Base-by-base conservation (phyloP, 2,113 vertebrate species). In the Bungarus multicinctus region DNA sequence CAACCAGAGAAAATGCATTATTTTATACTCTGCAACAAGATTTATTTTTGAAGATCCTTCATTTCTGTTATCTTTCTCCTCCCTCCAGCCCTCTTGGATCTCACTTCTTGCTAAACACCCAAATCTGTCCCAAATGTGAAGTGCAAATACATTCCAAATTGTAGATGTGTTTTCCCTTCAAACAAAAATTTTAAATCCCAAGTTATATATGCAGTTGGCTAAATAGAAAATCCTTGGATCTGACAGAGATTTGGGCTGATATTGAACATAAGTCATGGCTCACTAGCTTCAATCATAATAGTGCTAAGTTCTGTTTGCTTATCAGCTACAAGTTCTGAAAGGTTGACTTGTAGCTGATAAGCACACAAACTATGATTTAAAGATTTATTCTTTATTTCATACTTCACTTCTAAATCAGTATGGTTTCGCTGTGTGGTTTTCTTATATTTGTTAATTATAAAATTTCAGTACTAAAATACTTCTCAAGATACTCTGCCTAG, bases 11-110 rank as follows among this genome's bases (percentile, higher is more conserved):
- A 89, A 89, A 55, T 69, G 12, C 43, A 87, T 34, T 52, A 52
- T 69, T 88, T 92, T 69, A 90, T 27, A 5, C 45, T 87, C 93
- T 87, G 90, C 88, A 91, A 69, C 89, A 94, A 89, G 94, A 95
- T 92, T 95, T 93, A 91, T 88, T 92, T 10, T 69, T 94, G 88
- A 89, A 27, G 20, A 34, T 14, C 34, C 18, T 60, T 43, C 4
- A 45, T 2, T 27, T 14, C 0, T 60, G 6, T 50, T 55, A 10
- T 25, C 11, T 60, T 2, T 89, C 23, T n/a, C 9, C 69, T 58
- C 43, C 8, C 12, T 87, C 39, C 16, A 9, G 2, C 2, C 22
- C 6, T 69, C 5, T n/a, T 47, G 52, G 30, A 18, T 43, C 30
- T 86, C 25, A 20, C 10, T 87, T 91, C 54, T 54, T 14, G 45